phyloP scores from a whole-genome alignment of 2,888 invertebrate species.

The Phytoseiulus persimilis region DNA sequence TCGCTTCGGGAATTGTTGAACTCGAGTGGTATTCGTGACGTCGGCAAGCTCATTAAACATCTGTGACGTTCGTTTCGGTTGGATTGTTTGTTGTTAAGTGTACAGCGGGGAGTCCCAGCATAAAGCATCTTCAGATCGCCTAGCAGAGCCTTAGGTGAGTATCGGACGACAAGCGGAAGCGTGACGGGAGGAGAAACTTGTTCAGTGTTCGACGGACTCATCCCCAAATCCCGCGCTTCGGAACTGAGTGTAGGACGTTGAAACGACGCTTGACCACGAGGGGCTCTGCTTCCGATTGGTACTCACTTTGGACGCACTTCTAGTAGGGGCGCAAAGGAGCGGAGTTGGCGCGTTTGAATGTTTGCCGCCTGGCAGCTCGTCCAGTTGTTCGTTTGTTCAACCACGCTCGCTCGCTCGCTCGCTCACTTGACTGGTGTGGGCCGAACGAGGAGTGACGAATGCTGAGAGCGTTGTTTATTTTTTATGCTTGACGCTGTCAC shows the following conservation, averaged over 20 bases:
- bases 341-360: background rate
- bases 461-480: background rate
- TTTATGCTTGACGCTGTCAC: background rate
- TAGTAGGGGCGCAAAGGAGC: background rate
- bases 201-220: too few species aligned
- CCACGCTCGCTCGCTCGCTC: background rate
- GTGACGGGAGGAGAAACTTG: too few species aligned
- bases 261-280: too few species aligned
- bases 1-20: background rate
- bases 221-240: too few species aligned
- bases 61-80: background rate
- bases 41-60: background rate
- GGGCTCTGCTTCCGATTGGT: too few species aligned
- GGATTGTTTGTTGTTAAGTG: background rate
- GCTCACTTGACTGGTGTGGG: background rate
- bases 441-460: background rate
- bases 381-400: too few species aligned
- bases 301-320: too few species aligned
- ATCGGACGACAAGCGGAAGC: too few species aligned
- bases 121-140: background rate
- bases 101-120: background rate
- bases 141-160: too few species aligned
- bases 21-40: background rate
- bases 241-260: too few species aligned
- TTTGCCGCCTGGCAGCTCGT: too few species aligned